phyloP scores from a whole-genome alignment of 1,140 invertebrate genomes.

The Ruditapes philippinarum region DNA sequence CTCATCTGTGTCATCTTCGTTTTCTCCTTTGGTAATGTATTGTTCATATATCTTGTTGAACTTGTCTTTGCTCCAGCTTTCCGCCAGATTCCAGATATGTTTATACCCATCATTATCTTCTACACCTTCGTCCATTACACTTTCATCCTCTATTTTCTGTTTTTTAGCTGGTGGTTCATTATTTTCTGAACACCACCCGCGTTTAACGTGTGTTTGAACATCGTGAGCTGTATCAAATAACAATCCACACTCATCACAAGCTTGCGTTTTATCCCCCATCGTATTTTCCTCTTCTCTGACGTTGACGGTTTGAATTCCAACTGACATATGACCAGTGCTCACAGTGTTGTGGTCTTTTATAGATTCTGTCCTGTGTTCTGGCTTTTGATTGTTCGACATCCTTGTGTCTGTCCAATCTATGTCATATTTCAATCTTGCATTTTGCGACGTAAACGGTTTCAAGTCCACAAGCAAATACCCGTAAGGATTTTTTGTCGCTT shows the following conservation, averaged over 20 bases:
- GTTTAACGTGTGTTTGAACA: constrained; percentile 40
- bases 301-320: constrained; percentile 15
- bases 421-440: constrained; percentile 22
- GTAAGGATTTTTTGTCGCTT: neutral
- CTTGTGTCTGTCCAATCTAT: neutral
- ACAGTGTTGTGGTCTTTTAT: neutral
- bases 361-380: neutral
- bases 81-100: neutral
- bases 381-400: neutral
- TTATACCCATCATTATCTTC: constrained; percentile 25
- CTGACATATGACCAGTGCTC: neutral
- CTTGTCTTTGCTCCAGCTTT: neutral
- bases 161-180: neutral
- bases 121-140: neutral
- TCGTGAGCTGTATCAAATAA: neutral
- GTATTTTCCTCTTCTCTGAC: neutral
- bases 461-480: constrained; percentile 55
- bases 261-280: constrained; percentile 4
- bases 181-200: neutral
- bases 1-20: neutral
- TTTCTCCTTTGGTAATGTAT: constrained; percentile 26
- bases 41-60: constrained; percentile 21
- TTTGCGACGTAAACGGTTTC: constrained; percentile 26
- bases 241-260: neutral
- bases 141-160: neutral